phyloP scores from a whole-genome alignment of 2,888 invertebrate genomes.

The Spilarctia lutea region DNA sequence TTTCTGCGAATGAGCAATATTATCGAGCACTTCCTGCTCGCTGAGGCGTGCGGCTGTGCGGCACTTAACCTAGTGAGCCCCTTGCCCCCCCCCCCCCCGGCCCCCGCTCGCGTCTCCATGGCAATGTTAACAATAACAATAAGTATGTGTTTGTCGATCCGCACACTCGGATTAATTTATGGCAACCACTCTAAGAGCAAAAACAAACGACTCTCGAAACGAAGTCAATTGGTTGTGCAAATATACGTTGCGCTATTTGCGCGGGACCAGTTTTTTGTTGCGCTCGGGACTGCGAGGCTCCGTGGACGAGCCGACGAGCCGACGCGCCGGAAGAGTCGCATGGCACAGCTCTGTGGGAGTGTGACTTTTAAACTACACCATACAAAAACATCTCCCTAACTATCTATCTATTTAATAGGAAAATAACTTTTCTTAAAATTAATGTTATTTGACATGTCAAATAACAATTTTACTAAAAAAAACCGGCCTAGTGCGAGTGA shows the following conservation, averaged over 20 bases:
- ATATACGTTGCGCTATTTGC: conserved; percentile 42
- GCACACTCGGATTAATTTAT: conserved; percentile 66
- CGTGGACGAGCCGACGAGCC: not conserved
- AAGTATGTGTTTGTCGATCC: conserved; percentile 56
- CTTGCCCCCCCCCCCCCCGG: conserved; percentile 15
- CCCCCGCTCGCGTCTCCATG: conserved; percentile 2
- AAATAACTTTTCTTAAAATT: not conserved
- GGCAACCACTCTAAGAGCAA: conserved; percentile 64
- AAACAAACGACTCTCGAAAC: conserved; percentile 63
- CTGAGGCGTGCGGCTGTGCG: conserved; percentile 32
- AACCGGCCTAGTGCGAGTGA: too few species aligned
- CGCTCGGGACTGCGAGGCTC: not conserved
- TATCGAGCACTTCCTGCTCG: conserved; percentile 46
- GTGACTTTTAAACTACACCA: not conserved
- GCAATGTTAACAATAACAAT: conserved; percentile 32
- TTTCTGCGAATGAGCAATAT: conserved; percentile 66
- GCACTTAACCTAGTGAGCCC: conserved; percentile 53
- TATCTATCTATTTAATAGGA: not conserved
- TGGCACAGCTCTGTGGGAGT: conserved; percentile 6
- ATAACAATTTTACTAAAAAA: not conserved
- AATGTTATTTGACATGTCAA: not conserved
- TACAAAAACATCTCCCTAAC: not conserved
- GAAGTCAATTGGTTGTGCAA: conserved; percentile 61
- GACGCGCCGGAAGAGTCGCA: conserved; percentile 1
- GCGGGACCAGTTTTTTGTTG: conserved; percentile 42